Percentiles rank a stretch among this genome's conserved stretches.
Evolutionary conservation across 2,113 vertebrate species (phyloP).

Genomic region (Rhodinocichla rosea): DNA sequence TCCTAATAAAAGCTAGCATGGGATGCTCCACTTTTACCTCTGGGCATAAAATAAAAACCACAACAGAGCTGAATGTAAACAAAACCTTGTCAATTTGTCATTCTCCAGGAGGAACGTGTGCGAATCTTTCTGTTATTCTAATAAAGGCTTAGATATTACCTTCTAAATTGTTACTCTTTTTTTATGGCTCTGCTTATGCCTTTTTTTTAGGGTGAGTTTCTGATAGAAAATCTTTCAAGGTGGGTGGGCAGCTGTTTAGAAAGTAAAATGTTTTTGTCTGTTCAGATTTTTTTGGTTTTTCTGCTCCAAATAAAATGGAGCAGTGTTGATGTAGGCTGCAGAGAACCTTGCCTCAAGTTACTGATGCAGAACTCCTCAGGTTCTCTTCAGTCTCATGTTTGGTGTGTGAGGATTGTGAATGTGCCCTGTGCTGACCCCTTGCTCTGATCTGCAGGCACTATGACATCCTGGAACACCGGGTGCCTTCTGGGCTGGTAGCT

Average conservation of each 20-base stretch:
- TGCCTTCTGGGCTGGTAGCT: conserved; percentile 85
- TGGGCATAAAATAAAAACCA: neutral
- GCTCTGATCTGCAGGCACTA: conserved; percentile 81
- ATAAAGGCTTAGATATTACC: neutral
- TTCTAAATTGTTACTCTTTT: neutral
- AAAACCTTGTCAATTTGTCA: neutral
- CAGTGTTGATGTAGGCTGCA: neutral
- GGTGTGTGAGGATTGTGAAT: neutral
- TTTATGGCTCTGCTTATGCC: neutral
- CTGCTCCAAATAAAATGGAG: neutral
- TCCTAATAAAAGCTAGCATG: neutral
- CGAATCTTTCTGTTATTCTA: neutral
- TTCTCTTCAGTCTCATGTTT: neutral
- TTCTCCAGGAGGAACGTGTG: neutral
- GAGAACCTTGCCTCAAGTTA: neutral
- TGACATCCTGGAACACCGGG: conserved; percentile 89
- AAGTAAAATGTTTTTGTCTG: neutral
- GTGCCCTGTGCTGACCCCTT: neutral
- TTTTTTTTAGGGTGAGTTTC: neutral
- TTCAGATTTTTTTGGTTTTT: neutral
- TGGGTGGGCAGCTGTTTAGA: neutral
- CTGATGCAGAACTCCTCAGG: neutral
- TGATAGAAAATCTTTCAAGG: neutral
- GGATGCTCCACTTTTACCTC: neutral
- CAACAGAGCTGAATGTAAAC: neutral